Evolutionary conservation across 2,888 invertebrate species (phyloP), one percentile per base, ranked within the genome.

Genomic region (Coenonympha arcania): DNA sequence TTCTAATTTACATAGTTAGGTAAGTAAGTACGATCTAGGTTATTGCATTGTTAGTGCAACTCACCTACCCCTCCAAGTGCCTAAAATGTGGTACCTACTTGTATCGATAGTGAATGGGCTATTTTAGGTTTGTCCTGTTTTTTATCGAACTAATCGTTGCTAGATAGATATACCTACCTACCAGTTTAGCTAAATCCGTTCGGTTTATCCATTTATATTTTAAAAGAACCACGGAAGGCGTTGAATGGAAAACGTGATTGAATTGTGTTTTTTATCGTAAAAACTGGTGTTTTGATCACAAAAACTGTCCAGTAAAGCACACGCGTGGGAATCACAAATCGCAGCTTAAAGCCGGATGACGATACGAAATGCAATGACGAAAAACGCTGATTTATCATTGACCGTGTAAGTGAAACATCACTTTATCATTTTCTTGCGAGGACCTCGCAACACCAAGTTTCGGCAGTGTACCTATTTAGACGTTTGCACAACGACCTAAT

Each of bases 211-310:
- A 48, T 44, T 56, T 45, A 54, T 41, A 53, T 50, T 53, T 46
- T 49, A 47, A 43, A 34, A 50, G 43, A 50, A 49, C 55, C 58
- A 56, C 56, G 50, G 55, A 61, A 57, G 56, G 54, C 54, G 57
- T 66, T 77, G 68, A 82, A 80, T 76, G 66, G 75, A 75, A 80
- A 85, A 81, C 85, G 85, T 86, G 85, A 85, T 79, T 71, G 69
- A 66, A 73, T 72, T 73, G 63, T 56, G 68, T 79, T 84, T 81
- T 79, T 81, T 74, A 65, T 52, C 65, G 65, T 63, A 75, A 78
- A 82, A 80, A 75, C 57, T 66, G 71, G 72, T 67, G 66, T 65
- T 39, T 69, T 68, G 61, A 61, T 64, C 69, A 71, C 75, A 83
- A 83, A 80, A 83, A 83, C 68, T 69, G 64, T 68, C 70, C 80